Evolutionary conservation across 2,797 vertebrate species (phyloP).

Genomic region (Eulemur albifrons): DNA sequence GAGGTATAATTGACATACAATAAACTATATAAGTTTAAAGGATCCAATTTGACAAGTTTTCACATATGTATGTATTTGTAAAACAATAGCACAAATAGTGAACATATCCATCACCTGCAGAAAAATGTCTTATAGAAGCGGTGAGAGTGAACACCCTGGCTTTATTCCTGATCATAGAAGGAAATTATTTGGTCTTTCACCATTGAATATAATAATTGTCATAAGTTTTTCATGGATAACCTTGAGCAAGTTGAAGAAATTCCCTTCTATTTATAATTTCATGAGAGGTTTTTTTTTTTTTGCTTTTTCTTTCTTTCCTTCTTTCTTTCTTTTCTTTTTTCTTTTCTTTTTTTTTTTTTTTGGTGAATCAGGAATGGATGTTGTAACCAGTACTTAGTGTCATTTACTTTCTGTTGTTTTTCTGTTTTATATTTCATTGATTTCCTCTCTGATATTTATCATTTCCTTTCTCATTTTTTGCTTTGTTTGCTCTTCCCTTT

Average conservation of each 20-base stretch:
- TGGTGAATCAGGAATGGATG: not conserved
- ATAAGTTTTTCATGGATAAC: not conserved
- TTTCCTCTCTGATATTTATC: not conserved
- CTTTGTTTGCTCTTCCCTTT: not conserved
- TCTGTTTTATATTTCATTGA: not conserved
- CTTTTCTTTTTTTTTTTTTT: not conserved
- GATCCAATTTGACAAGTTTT: not conserved
- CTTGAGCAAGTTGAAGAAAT: not conserved
- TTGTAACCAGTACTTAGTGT: not conserved
- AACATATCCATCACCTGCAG: not conserved
- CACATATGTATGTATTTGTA: not conserved
- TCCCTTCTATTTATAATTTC: not conserved
- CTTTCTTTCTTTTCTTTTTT: not conserved
- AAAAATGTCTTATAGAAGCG: not conserved
- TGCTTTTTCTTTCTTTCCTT: too few species aligned
- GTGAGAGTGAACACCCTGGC: not conserved
- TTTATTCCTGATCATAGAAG: not conserved
- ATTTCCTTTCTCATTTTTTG: not conserved
- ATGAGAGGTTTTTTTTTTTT: not conserved
- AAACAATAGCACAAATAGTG: not conserved
- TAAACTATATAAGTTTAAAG: not conserved
- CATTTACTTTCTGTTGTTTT: not conserved
- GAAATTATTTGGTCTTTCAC: not conserved
- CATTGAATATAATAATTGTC: not conserved
- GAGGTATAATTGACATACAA: not conserved